Percentiles rank a stretch among this genome's conserved stretches.
These are phyloP conservation scores for Bradypodion ventrale DNA, from an alignment of 2,797 vertebrate genomes.

Conservation along the genomic window DNA sequence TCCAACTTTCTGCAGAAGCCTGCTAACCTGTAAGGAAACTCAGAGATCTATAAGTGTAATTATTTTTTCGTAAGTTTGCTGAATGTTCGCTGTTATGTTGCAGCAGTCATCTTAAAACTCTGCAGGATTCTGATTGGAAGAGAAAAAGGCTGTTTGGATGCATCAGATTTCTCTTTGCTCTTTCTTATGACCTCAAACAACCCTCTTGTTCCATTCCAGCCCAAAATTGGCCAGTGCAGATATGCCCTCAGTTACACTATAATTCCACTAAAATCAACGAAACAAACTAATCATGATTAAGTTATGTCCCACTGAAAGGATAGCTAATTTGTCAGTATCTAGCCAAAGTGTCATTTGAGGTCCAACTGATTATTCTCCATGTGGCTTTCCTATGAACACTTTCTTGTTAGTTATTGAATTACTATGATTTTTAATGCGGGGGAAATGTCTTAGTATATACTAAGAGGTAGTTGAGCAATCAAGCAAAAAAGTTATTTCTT, in stretches of 20 bases:
- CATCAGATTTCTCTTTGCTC: too few relatives aligned
- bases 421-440: slow-evolving; percentile 32
- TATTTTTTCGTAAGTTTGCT: too few relatives aligned
- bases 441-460: slow-evolving; percentile 18
- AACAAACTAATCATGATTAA: background rate
- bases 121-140: too few relatives aligned
- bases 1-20: too few relatives aligned
- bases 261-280: background rate
- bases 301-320: background rate
- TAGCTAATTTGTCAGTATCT: background rate
- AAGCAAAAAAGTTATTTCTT: slow-evolving; percentile 1
- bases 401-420: slow-evolving; percentile 24
- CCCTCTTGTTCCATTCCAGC: too few relatives aligned
- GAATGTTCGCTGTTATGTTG: too few relatives aligned
- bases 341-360: slow-evolving; percentile 30
- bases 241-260: background rate
- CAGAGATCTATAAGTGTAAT: too few relatives aligned
- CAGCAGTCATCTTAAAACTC: too few relatives aligned
- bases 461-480: slow-evolving; percentile 27
- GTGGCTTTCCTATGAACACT: slow-evolving; percentile 41
- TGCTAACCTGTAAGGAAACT: too few relatives aligned
- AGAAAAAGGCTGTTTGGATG: too few relatives aligned
- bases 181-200: too few relatives aligned
- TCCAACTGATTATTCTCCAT: slow-evolving; percentile 37
- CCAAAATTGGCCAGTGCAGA: too few relatives aligned